phyloP scores from a whole-genome alignment of 2,797 vertebrate species.

The Pipistrellus nathusii region DNA sequence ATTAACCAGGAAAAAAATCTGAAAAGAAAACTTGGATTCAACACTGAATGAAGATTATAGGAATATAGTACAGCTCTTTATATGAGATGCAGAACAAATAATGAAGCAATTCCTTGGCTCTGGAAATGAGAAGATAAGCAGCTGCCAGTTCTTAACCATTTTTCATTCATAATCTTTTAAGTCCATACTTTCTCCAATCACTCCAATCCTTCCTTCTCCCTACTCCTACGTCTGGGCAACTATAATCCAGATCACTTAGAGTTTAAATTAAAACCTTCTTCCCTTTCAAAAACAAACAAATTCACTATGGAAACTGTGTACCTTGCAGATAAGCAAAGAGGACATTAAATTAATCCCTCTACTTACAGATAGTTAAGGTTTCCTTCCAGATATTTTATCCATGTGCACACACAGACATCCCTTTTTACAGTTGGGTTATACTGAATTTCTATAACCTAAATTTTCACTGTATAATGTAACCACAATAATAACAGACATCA shows the following conservation, averaged over 20 bases:
- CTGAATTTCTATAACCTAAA: background rate
- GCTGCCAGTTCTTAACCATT: background rate
- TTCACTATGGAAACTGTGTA: background rate
- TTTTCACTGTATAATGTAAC: background rate
- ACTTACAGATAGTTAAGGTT: background rate
- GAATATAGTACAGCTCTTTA: background rate
- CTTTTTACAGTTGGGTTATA: background rate
- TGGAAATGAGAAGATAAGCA: background rate
- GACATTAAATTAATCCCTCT: background rate
- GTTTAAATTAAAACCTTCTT: background rate
- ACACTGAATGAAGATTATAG: background rate
- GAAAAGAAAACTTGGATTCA: background rate
- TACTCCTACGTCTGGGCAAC: background rate
- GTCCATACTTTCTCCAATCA: background rate
- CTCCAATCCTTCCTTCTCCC: background rate
- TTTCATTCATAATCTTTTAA: background rate
- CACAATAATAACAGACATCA: background rate
- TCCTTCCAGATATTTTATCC: background rate
- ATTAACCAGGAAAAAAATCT: background rate
- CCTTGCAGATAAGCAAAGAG: background rate
- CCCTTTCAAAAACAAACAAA: background rate
- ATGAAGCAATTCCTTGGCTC: background rate
- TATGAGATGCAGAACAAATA: background rate
- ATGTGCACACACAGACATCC: background rate
- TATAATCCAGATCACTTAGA: background rate